A percentile compares a stretch with the other conserved stretches of the same genome.
phyloP scores from a whole-genome alignment of 2,888 invertebrate species.

The Harpalus rubripes region DNA sequence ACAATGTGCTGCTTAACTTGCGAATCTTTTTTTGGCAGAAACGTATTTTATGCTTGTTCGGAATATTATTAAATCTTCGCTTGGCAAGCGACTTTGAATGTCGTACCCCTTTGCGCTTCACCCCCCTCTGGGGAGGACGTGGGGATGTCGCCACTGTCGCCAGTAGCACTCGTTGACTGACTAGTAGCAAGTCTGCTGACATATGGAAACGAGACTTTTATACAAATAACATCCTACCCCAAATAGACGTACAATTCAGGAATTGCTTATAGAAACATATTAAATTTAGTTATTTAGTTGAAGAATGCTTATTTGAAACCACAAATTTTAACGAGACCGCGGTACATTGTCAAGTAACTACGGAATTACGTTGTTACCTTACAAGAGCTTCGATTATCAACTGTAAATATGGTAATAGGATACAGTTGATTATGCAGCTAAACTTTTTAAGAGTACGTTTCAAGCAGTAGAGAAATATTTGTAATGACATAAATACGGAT shows the following conservation, averaged over 20 bases:
- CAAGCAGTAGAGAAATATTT: neutral
- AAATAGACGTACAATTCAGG: neutral
- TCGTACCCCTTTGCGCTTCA: conserved; percentile 33
- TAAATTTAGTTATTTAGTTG: conserved; percentile 14
- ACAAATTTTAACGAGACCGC: neutral
- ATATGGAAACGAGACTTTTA: conserved; percentile 64
- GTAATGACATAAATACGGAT: neutral
- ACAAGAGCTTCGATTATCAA: no score
- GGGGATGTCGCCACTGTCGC: neutral
- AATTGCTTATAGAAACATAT: conserved; percentile 41
- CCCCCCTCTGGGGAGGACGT: conserved; percentile 8
- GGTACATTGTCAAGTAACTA: neutral
- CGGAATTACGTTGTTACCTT: no score
- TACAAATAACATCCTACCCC: conserved; percentile 53
- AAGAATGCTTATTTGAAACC: neutral
- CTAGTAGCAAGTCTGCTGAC: conserved; percentile 37
- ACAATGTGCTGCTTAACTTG: conserved; percentile 60
- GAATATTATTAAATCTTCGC: conserved; percentile 65
- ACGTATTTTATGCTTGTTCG: conserved; percentile 66
- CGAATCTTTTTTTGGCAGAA: conserved; percentile 53
- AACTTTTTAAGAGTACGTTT: neutral
- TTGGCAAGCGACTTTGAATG: conserved; percentile 60
- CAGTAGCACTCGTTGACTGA: conserved; percentile 42
- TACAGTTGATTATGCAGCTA: neutral
- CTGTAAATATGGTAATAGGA: neutral